A percentile compares a stretch with the other conserved stretches of the same genome.
These are phyloP conservation scores for Melieria picta DNA, from an alignment of 2,888 invertebrate species.

Conservation along the genomic window DNA sequence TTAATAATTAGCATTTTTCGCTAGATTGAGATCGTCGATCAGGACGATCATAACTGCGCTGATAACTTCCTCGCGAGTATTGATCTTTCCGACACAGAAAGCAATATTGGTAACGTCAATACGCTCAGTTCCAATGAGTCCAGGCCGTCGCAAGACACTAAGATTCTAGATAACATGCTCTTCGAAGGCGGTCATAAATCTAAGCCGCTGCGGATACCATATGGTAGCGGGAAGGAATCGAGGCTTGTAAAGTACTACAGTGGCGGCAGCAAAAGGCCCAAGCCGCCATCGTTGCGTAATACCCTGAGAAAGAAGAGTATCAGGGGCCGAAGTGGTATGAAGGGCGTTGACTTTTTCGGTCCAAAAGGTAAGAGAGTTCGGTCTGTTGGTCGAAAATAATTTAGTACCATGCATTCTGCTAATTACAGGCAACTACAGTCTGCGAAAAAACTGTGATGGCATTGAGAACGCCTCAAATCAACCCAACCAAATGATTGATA, in stretches of 20 bases:
- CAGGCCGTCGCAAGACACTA: slow-evolving; percentile 10
- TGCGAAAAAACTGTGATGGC: slow-evolving; percentile 23
- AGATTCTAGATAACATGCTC: slow-evolving; percentile 5
- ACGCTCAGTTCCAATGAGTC: slow-evolving; percentile 22
- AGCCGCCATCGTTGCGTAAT: slow-evolving; percentile 47
- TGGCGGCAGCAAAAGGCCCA: slow-evolving; percentile 39
- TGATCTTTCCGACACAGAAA: slow-evolving; percentile 56
- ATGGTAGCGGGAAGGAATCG: slow-evolving; percentile 4
- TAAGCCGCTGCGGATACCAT: neutral
- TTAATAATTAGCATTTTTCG: slow-evolving; percentile 20
- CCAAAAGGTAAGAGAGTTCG: slow-evolving; percentile 43
- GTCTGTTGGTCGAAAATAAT: neutral
- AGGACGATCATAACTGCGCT: slow-evolving; percentile 51
- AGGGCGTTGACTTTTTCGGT: slow-evolving; percentile 56
- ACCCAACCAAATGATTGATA: slow-evolving; percentile 9
- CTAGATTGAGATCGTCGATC: slow-evolving; percentile 56
- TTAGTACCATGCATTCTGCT: neutral
- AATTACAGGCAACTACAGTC: slow-evolving; percentile 41
- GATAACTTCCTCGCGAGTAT: slow-evolving; percentile 40
- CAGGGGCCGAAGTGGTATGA: slow-evolving; percentile 47
- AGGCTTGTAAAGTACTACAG: slow-evolving; percentile 28
- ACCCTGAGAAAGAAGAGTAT: slow-evolving; percentile 45
- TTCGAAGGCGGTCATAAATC: slow-evolving; percentile 3
- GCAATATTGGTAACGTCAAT: slow-evolving; percentile 50
- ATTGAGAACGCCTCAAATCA: slow-evolving; percentile 19